Percentiles rank a stretch among this genome's conserved stretches.
phyloP scores from a whole-genome alignment of 2,888 invertebrate species.

The Lepidochrysops patricia region DNA sequence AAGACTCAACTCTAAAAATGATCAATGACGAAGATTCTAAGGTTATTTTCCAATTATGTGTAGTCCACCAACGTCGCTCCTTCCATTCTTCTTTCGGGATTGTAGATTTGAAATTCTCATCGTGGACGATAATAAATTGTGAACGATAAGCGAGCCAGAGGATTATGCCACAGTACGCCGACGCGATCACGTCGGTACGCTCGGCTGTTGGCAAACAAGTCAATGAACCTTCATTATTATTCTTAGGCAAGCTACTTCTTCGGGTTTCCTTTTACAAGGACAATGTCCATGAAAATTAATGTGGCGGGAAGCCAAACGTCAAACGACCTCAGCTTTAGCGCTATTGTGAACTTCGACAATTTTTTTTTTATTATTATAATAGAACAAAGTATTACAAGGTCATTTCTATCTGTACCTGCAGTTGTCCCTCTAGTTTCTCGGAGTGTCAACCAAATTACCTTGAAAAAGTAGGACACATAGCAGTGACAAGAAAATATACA shows the following conservation, averaged over 20 bases:
- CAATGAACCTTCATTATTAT: constrained; percentile 1
- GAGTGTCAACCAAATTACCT: too few species aligned
- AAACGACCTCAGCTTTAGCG: background rate
- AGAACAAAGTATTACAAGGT: background rate
- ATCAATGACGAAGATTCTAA: too few species aligned
- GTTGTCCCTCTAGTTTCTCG: too few species aligned
- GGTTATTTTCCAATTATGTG: too few species aligned
- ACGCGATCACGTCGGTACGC: background rate
- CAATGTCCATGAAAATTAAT: constrained; percentile 1
- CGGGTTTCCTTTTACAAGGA: constrained; percentile 5
- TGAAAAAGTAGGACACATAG: too few species aligned
- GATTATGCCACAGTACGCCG: background rate
- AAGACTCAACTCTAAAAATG: too few species aligned
- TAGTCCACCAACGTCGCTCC: too few species aligned
- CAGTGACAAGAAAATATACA: too few species aligned
- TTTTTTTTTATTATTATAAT: background rate
- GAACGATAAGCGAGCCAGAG: background rate
- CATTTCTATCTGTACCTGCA: too few species aligned
- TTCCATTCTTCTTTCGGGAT: too few species aligned
- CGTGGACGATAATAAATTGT: background rate
- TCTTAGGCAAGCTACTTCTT: background rate
- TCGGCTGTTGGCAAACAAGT: constrained; percentile 1
- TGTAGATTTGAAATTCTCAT: too few species aligned
- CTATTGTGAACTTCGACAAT: too few species aligned
- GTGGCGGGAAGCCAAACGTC: background rate